Percentiles rank a stretch among this genome's conserved stretches.
Conservation (phyloP, 1,140 invertebrate species). For the Lasaia peninsularis region DNA sequence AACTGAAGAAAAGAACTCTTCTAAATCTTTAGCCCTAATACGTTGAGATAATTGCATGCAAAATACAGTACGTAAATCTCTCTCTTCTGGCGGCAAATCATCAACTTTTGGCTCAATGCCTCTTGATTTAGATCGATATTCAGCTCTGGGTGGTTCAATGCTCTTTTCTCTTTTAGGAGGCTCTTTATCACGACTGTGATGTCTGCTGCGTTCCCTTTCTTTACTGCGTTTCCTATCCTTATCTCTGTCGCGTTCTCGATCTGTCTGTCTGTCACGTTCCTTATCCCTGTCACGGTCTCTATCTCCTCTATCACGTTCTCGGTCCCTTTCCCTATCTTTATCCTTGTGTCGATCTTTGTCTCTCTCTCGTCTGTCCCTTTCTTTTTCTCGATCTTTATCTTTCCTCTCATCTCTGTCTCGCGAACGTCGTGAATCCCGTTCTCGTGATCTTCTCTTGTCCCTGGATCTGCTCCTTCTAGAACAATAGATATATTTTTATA, state of each 20-base stretch:
- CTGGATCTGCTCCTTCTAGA: conserved; percentile 74
- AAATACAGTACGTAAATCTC: conserved; percentile 98
- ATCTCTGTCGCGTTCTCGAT: conserved; percentile 48
- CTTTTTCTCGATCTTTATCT: conserved; percentile 44
- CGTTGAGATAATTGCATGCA: conserved; percentile 97
- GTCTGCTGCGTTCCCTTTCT: conserved; percentile 39
- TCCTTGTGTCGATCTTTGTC: conserved; percentile 58
- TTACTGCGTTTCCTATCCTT: conserved; percentile 52
- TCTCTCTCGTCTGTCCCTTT: conserved; percentile 48
- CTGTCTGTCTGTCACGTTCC: conserved; percentile 59
- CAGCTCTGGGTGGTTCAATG: conserved; percentile 45
- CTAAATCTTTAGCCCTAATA: conserved; percentile 96
- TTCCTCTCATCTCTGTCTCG: conserved; percentile 44
- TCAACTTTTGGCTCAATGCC: conserved; percentile 71
- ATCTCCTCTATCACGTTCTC: conserved; percentile 45
- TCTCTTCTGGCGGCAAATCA: conserved; percentile 97
- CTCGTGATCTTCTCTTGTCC: conserved; percentile 72
- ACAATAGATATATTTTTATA: conserved; percentile 17
- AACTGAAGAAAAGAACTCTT: conserved; percentile 99
- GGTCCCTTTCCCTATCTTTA: conserved; percentile 55
- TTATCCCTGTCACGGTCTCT: conserved; percentile 52
- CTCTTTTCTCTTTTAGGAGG: conserved; percentile 42
- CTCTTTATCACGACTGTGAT: conserved; percentile 16
- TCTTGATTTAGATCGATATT: conserved; percentile 67
- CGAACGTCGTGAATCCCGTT: conserved; percentile 47